Conservation (phyloP, 2,797 vertebrate species). For the Ctenochaetus hawaiiensis region DNA sequence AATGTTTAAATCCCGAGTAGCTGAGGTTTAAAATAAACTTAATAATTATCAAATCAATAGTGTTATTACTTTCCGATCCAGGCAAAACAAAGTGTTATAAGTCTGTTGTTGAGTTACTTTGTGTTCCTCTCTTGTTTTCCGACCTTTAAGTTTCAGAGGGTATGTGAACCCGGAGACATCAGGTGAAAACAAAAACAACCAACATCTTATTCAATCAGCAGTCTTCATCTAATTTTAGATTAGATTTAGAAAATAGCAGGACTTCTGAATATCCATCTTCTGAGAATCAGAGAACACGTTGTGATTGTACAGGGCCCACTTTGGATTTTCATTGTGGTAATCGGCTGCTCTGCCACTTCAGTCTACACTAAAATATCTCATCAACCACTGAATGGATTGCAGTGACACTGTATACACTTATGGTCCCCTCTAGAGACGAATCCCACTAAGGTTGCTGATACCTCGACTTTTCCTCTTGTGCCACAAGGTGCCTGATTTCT, state of each 20-base stretch:
- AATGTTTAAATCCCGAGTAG: neutral
- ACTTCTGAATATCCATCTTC: conserved; percentile 22
- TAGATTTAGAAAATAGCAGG: neutral
- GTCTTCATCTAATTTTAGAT: conserved; percentile 30
- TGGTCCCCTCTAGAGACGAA: neutral
- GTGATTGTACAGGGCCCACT: neutral
- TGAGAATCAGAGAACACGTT: conserved; percentile 27
- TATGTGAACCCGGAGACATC: conserved; percentile 6
- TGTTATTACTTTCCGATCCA: neutral
- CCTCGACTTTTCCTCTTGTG: neutral
- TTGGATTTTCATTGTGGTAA: rapidly evolving
- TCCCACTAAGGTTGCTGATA: neutral
- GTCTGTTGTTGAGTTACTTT: neutral
- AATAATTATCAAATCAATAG: conserved; percentile 3
- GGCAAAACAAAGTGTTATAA: neutral
- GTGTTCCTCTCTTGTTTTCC: neutral
- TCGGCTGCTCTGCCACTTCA: neutral
- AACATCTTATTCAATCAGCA: conserved; percentile 27
- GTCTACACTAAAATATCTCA: neutral
- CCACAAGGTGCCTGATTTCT: neutral
- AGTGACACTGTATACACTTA: neutral
- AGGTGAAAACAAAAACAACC: conserved; percentile 25
- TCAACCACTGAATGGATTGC: neutral
- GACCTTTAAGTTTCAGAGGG: conserved; percentile 36
- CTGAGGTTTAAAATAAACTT: conserved; percentile 5